Base-by-base conservation (phyloP, 2,888 invertebrate species). In the Acronicta leporina region DNA sequence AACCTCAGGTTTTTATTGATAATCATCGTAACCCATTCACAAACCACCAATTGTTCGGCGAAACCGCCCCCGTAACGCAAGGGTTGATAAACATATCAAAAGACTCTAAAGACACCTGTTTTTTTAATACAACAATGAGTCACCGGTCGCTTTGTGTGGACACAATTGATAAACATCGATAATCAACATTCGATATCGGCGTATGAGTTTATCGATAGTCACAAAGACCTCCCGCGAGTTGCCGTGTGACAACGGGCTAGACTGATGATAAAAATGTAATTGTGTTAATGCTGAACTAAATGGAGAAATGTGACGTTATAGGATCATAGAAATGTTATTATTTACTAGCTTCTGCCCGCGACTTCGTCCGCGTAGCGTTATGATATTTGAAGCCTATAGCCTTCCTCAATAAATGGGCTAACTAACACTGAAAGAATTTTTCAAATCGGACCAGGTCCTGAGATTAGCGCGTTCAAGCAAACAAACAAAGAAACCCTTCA, bases 1-100 rank as follows among this genome's bases (percentile, higher is more conserved):
- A 91, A 94, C 92, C 92, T 89, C 89, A 79, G 80, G 81, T 86
- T 86, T 87, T 86, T 77, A 82, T 87, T 83, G 91, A 92, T 92
- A 89, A 90, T 85, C 87, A 92, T 92, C 91, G 84, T 83, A 85
- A 81, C 79, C 88, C 90, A 92, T 92, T 92, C 90, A 90, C 78
- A 85, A 89, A 85, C 84, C 83, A 82, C 79, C 83, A 81, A 91
- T 92, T 92, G 91, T 92, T 90, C 84, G 73, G 63, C 83, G 83
- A 87, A 87, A 86, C 86, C 87, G 86, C 90, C 92, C 91, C 87
- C 89, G 79, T 83, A 91, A 92, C 89, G 89, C 90, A 91, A 92
- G 91, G 90, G 89, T 91, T 92, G 92, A 94, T 94, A 94, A 94
- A 94, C 91, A 93, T 93, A 92, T 94, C 93, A 94, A 94, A 91